Evolutionary conservation across 2,113 vertebrate genomes (phyloP).

Genomic region (Telmatochromis brichardi): DNA sequence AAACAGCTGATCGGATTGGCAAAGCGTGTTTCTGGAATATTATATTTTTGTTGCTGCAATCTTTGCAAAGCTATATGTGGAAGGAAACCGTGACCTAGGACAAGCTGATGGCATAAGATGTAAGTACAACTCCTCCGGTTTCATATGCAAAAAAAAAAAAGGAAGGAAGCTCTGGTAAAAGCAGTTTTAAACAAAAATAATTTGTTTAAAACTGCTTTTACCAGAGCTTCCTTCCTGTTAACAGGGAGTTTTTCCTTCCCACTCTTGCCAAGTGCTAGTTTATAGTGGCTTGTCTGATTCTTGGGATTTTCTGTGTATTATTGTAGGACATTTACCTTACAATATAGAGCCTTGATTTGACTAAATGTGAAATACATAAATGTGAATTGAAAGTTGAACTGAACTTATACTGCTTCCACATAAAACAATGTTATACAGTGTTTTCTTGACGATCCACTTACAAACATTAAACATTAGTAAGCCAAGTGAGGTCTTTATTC

Average conservation of each 20-base stretch:
- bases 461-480: neutral
- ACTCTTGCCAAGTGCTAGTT: neutral
- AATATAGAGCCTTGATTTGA: neutral
- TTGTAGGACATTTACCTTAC: neutral
- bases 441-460: neutral
- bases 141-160: neutral
- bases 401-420: neutral
- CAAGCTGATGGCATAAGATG: neutral
- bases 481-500: neutral
- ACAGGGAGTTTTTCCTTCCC: neutral
- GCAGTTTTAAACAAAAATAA: no score
- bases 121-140: neutral
- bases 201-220: neutral
- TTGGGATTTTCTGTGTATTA: neutral
- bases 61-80: neutral
- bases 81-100: accelerated
- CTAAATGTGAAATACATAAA: neutral
- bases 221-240: neutral
- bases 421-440: neutral
- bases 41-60: neutral
- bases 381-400: neutral
- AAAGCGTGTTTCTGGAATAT: neutral
- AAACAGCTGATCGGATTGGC: accelerated
- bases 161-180: no score
- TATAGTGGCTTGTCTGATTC: neutral